phyloP scores from a whole-genome alignment of 2,113 vertebrate genomes.

The Zosterops pallidus region DNA sequence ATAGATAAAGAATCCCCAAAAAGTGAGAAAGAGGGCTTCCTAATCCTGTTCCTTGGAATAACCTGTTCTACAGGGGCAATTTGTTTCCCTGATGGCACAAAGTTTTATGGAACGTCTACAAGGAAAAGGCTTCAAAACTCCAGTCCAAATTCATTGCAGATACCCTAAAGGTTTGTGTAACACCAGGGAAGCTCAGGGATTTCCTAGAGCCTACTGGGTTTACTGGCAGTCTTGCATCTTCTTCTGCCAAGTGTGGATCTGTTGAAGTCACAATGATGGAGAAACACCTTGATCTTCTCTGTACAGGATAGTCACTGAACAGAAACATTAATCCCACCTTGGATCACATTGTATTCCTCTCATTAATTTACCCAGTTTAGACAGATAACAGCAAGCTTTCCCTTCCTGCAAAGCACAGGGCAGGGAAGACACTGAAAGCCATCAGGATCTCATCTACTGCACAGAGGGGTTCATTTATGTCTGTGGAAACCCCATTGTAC shows the following conservation, averaged over 20 bases:
- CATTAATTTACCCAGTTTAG: neutral
- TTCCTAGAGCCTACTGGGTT: neutral
- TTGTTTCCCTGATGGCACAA: neutral
- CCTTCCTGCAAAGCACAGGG: neutral
- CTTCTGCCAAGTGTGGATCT: neutral
- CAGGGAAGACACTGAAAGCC: neutral
- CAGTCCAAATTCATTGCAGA: neutral
- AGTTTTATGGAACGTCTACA: neutral
- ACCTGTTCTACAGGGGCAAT: neutral
- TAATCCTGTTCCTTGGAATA: neutral
- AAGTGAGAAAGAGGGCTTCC: neutral
- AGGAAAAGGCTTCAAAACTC: neutral
- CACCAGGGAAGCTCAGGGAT: neutral
- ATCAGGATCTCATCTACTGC: neutral
- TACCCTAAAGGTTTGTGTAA: neutral
- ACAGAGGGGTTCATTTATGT: neutral
- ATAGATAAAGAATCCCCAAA: neutral
- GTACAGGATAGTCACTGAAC: neutral
- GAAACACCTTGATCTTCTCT: neutral
- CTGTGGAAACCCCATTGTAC: neutral
- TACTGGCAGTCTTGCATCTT: neutral
- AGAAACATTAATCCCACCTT: neutral
- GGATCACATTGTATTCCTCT: neutral
- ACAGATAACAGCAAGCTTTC: neutral
- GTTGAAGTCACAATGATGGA: neutral